Evolutionary conservation across 1,140 invertebrate species (phyloP).

Genomic region (Ectropis grisescens): DNA sequence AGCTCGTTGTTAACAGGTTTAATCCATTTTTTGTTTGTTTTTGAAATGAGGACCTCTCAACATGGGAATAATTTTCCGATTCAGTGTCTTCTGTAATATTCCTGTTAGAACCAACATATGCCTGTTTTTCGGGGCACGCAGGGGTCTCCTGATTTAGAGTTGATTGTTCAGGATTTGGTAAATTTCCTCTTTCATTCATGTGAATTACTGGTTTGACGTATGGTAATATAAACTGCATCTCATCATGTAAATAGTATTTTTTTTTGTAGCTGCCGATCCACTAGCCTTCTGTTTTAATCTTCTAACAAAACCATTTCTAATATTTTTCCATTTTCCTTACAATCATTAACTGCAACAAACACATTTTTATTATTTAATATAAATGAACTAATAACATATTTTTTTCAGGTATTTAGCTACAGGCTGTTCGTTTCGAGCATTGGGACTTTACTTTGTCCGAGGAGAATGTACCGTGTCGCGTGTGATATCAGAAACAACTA

Average conservation of each 20-base stretch:
- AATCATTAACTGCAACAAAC: not conserved
- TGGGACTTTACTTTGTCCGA: not conserved
- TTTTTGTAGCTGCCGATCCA: not conserved
- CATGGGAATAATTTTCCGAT: not conserved
- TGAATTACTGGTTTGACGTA: not conserved
- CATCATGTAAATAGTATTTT: slow-evolving; percentile 1
- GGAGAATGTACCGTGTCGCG: not conserved
- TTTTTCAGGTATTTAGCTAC: not conserved
- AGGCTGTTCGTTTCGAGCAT: not conserved
- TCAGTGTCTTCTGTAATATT: not conserved
- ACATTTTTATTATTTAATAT: not conserved
- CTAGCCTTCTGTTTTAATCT: slow-evolving; percentile 1
- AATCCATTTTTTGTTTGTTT: not conserved
- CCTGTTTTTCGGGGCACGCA: not conserved
- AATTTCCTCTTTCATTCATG: not conserved
- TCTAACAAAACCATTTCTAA: slow-evolving; percentile 3
- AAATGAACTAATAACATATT: not conserved
- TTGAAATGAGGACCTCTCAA: not conserved
- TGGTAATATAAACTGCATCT: slow-evolving; percentile 2
- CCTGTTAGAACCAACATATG: not conserved
- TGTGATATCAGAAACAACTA: not conserved
- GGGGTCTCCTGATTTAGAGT: not conserved
- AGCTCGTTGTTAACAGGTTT: slow-evolving; percentile 1
- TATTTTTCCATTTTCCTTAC: slow-evolving; percentile 5
- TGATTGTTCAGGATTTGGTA: not conserved